Conservation (phyloP, 2,888 invertebrate species). For the Conchocele bisecta region DNA sequence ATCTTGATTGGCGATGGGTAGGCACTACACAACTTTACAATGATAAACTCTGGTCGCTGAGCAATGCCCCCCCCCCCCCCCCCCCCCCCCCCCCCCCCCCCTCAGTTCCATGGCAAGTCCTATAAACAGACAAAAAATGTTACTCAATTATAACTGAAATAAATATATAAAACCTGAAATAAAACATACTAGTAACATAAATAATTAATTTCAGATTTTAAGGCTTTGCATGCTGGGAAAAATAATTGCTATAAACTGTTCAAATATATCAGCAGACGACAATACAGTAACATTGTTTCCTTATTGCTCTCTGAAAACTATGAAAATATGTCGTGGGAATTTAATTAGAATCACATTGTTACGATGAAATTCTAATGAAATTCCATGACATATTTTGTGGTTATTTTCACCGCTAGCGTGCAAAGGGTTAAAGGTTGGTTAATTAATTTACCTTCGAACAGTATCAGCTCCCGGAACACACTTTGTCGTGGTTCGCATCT, state of each 20-base stretch:
- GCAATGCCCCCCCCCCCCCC: conserved; percentile 26
- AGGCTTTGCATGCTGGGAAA: no score
- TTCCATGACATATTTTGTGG: no score
- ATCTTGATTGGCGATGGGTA: conserved; percentile 24
- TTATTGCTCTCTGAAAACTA: no score
- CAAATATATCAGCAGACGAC: no score
- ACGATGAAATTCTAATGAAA: no score
- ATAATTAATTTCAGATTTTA: not conserved
- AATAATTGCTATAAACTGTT: no score
- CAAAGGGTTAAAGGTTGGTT: not conserved
- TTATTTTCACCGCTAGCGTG: not conserved
- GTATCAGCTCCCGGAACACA: conserved; percentile 33
- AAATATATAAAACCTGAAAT: not conserved
- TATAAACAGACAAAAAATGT: conserved; percentile 5
- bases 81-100: no score
- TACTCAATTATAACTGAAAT: not conserved
- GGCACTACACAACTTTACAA: conserved; percentile 13
- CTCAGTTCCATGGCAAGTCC: conserved; percentile 15
- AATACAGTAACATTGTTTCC: no score
- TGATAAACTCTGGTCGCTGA: conserved; percentile 23
- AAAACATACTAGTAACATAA: not conserved
- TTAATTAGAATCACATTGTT: no score
- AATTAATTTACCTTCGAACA: conserved; percentile 14
- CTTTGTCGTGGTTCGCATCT: not conserved
- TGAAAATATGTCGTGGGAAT: no score